Percentiles rank a stretch among this genome's conserved stretches.
These are phyloP conservation scores for Bubo scandiacus DNA, from an alignment of 2,113 vertebrate genomes.

Conservation along the genomic window DNA sequence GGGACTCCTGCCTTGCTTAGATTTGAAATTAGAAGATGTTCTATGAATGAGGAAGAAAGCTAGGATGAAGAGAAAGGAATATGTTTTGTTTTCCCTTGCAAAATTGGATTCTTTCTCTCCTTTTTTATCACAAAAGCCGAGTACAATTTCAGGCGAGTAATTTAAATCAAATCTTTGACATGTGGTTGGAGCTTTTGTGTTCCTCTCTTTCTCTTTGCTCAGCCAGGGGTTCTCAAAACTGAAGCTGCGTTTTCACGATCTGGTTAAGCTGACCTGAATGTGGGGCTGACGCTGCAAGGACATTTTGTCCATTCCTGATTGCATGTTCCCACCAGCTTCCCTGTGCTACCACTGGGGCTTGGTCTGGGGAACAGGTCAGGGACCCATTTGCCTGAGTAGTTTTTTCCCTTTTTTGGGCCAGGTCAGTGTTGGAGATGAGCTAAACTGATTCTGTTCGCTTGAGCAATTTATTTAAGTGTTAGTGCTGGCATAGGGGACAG, in stretches of 20 bases:
- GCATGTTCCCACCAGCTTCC: background rate
- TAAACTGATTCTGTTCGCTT: background rate
- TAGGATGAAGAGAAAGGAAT: background rate
- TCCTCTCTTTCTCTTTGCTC: conserved; percentile 57
- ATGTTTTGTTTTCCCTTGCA: background rate
- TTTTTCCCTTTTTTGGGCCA: background rate
- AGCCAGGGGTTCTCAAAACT: conserved; percentile 59
- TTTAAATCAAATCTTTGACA: conserved; percentile 66
- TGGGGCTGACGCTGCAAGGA: conserved; percentile 6
- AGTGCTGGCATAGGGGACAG: background rate
- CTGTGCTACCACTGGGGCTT: background rate
- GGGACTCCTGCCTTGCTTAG: background rate
- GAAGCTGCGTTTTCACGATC: conserved; percentile 8
- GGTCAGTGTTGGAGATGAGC: background rate
- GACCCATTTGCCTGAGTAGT: background rate
- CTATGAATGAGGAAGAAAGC: background rate
- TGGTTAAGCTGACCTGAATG: conserved; percentile 61
- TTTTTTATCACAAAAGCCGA: background rate
- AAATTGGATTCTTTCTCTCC: background rate
- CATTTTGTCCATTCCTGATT: background rate
- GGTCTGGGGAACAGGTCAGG: background rate
- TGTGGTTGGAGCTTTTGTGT: conserved; percentile 57
- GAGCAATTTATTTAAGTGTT: background rate
- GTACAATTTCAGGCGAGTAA: conserved; percentile 24
- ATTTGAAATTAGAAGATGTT: background rate